Conservation (phyloP, 2,888 invertebrate species). For the Strigamia transsilvanica region DNA sequence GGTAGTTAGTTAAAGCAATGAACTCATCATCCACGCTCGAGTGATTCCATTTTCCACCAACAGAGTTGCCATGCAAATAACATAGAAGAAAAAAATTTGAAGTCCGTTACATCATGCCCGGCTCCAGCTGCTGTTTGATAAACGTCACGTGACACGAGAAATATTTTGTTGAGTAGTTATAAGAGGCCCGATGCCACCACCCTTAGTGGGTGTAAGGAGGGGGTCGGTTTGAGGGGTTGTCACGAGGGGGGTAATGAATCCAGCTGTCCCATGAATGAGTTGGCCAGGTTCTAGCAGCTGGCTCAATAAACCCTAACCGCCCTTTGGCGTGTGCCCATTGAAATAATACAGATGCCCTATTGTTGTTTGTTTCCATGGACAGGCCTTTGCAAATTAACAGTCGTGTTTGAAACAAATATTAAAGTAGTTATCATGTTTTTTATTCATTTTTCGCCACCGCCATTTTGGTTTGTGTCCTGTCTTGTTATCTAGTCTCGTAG, state of each 20-base stretch:
- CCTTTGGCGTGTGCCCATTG: slow-evolving; percentile 31
- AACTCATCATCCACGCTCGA: no score
- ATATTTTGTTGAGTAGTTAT: background rate
- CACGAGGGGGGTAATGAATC: slow-evolving; percentile 34
- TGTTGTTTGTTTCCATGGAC: slow-evolving; percentile 10
- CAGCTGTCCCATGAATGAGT: slow-evolving; percentile 24
- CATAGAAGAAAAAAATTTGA: background rate
- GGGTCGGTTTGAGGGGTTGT: slow-evolving; percentile 3
- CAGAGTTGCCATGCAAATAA: background rate
- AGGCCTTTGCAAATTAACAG: background rate
- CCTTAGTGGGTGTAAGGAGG: background rate
- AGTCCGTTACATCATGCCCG: slow-evolving; percentile 12
- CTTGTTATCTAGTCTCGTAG: background rate
- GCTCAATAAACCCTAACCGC: slow-evolving; percentile 17
- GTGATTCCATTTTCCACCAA: no score
- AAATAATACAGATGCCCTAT: slow-evolving; percentile 34
- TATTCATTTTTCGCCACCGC: background rate
- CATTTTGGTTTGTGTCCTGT: background rate
- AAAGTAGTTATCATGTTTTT: background rate
- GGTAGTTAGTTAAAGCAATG: no score
- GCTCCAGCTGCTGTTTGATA: background rate
- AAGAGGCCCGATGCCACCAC: background rate
- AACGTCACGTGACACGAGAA: background rate
- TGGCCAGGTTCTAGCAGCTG: slow-evolving; percentile 1
- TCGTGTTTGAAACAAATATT: background rate